A percentile compares a stretch with the other conserved stretches of the same genome.
phyloP scores from a whole-genome alignment of 2,113 vertebrate species.

The Craseonycteris thonglongyai region DNA sequence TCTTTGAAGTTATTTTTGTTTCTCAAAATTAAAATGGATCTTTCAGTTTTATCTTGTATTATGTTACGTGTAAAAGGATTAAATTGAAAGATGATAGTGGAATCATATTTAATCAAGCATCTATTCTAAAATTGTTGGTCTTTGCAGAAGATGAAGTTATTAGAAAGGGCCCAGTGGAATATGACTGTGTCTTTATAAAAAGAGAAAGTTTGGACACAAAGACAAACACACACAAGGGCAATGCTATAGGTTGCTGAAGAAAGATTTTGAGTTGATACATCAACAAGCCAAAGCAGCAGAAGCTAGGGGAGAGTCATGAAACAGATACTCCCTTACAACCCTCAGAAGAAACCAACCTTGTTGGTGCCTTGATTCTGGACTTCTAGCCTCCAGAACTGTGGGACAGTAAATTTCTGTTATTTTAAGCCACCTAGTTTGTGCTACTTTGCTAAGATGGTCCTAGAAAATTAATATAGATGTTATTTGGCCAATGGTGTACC shows the following conservation, averaged over 20 bases:
- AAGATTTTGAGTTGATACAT: background rate
- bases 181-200: background rate
- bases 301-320: rapidly evolving
- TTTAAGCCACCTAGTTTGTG: too few relatives aligned
- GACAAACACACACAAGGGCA: background rate
- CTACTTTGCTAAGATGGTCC: too few relatives aligned
- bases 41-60: background rate
- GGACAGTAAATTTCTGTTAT: too few relatives aligned
- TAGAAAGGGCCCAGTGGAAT: too few relatives aligned
- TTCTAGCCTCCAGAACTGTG: too few relatives aligned
- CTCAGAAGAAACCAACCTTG: too few relatives aligned
- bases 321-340: background rate
- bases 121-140: background rate
- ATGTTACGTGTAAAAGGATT: background rate
- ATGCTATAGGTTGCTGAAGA: background rate
- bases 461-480: background rate
- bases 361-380: too few relatives aligned
- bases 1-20: background rate
- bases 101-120: background rate
- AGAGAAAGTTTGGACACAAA: too few relatives aligned
- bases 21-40: background rate
- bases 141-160: background rate
- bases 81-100: background rate
- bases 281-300: background rate
- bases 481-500: background rate